A percentile compares a stretch with the other conserved stretches of the same genome.
Evolutionary conservation across 2,797 vertebrate species (phyloP).

Genomic region (Anas bernieri): DNA sequence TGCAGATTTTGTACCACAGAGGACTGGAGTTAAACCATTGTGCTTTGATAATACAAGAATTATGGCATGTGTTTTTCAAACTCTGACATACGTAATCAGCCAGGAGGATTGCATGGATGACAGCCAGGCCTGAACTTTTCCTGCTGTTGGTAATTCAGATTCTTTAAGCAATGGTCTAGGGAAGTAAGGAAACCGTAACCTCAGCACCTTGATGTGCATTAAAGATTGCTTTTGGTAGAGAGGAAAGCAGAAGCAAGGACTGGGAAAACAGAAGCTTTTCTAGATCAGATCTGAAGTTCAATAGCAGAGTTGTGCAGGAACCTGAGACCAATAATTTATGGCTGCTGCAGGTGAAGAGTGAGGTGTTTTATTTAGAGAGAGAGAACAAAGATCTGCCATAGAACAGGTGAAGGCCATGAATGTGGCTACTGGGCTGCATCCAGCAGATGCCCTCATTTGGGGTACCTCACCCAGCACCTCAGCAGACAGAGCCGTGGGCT

Average conservation of each 20-base stretch:
- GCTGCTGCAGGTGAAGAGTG: not conserved
- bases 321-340: not conserved
- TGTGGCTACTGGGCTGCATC: not conserved
- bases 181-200: not conserved
- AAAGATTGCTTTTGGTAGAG: not conserved
- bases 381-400: not conserved
- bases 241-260: not conserved
- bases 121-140: slow-evolving; percentile 12
- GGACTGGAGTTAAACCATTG: not conserved
- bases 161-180: not conserved
- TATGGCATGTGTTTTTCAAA: not conserved
- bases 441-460: not conserved
- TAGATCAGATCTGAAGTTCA: not conserved
- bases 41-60: not conserved
- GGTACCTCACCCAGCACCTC: not conserved
- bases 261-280: not conserved
- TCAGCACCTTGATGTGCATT: not conserved
- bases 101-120: not conserved
- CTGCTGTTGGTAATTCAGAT: not conserved
- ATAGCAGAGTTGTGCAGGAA: not conserved
- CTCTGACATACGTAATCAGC: not conserved
- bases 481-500: not conserved
- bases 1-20: not conserved
- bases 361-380: not conserved
- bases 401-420: not conserved